These are phyloP conservation scores for Mesocricetus auratus DNA, from an alignment of 2,113 vertebrate genomes.

Conservation along the genomic window DNA sequence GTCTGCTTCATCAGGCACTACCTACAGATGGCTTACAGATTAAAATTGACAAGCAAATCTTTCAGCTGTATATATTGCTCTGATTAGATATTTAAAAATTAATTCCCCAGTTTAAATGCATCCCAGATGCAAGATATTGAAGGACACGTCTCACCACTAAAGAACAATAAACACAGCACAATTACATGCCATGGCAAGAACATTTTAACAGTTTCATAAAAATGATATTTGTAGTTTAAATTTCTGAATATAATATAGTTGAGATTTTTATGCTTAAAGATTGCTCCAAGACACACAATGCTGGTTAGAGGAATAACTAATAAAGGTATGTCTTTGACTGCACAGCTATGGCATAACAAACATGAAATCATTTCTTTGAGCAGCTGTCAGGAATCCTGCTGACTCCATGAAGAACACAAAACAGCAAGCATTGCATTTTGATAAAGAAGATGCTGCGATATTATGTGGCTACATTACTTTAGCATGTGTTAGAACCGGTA, in stretches of 20 bases:
- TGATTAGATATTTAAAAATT: constrained; percentile 3
- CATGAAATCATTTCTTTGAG: neutral
- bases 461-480: neutral
- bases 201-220: neutral
- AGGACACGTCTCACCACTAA: neutral
- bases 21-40: neutral
- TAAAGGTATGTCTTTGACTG: neutral
- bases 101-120: neutral
- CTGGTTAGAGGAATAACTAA: neutral
- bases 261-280: neutral
- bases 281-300: neutral
- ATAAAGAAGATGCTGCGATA: neutral
- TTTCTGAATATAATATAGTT: neutral
- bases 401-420: neutral
- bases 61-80: neutral
- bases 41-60: neutral
- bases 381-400: neutral
- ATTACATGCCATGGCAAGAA: neutral
- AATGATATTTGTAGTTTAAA: neutral
- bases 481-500: neutral
- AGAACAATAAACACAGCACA: neutral
- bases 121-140: neutral
- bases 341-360: neutral
- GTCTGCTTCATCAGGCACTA: neutral
- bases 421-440: neutral